Percentiles rank a stretch among this genome's conserved stretches.
Evolutionary conservation across 2,888 invertebrate genomes (phyloP).

Genomic region (Ennomos erosarius): DNA sequence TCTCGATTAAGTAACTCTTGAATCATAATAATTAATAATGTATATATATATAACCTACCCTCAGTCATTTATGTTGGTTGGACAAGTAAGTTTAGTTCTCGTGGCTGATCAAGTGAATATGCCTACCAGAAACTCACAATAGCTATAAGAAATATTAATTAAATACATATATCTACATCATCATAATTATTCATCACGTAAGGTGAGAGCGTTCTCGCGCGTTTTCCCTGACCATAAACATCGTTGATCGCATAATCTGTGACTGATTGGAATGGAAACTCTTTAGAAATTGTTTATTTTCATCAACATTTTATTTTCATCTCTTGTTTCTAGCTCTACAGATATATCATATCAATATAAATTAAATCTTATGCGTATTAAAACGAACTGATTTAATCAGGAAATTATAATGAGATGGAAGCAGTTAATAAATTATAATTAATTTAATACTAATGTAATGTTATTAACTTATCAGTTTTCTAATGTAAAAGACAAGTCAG

Average conservation of each 20-base stretch:
- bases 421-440: no score
- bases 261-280: slow-evolving; percentile 44
- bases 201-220: slow-evolving; percentile 46
- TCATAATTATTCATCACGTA: slow-evolving; percentile 46
- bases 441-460: no score
- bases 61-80: no score
- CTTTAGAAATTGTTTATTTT: slow-evolving; percentile 33
- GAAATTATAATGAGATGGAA: background rate
- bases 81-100: slow-evolving; percentile 4
- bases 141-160: no score
- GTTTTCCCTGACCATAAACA: slow-evolving; percentile 59
- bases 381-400: background rate
- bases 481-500: no score
- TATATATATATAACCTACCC: no score
- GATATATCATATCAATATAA: no score
- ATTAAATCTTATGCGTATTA: background rate
- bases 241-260: slow-evolving; percentile 29
- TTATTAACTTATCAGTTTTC: no score
- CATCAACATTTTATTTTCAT: no score
- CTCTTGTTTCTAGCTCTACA: background rate
- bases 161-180: slow-evolving; percentile 34
- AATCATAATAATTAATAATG: no score
- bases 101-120: background rate
- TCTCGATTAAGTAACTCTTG: no score
- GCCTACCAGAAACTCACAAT: no score